Conservation (phyloP, 2,888 invertebrate species). For the Andrena bicolor region DNA sequence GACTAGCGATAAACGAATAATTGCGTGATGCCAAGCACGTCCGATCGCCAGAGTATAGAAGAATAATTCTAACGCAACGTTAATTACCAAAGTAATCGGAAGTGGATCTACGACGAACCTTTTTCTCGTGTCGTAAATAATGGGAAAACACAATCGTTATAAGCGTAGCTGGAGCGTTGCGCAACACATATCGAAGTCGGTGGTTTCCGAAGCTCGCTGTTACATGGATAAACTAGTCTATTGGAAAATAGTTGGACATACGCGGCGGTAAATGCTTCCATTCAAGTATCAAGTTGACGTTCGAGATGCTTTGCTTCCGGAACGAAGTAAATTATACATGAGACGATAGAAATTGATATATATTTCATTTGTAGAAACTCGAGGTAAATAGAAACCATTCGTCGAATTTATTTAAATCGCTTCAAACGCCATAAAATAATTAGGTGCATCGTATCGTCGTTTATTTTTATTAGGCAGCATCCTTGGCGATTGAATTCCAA, state of each 20-base stretch:
- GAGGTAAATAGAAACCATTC: too few relatives aligned
- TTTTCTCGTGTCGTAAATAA: constrained; percentile 11
- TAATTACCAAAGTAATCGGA: constrained; percentile 19
- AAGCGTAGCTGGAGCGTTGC: background rate
- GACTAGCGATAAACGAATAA: constrained; percentile 10
- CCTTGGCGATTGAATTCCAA: background rate
- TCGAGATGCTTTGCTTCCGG: too few relatives aligned
- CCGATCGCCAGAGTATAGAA: background rate
- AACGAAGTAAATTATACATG: too few relatives aligned
- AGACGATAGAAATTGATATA: too few relatives aligned
- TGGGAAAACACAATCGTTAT: background rate
- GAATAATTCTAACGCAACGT: background rate
- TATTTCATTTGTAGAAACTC: too few relatives aligned
- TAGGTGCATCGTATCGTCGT: background rate
- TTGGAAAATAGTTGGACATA: background rate
- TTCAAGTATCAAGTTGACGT: too few relatives aligned
- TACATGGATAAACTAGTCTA: background rate
- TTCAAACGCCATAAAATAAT: background rate
- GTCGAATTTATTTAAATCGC: too few relatives aligned
- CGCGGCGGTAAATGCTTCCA: background rate
- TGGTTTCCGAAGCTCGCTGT: background rate
- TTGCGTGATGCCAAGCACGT: constrained; percentile 5
- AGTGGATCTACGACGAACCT: background rate
- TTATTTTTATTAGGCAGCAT: background rate
- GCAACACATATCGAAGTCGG: background rate